Evolutionary conservation across 2,113 vertebrate genomes (phyloP).

Genomic region (Dolichotis patagonum): DNA sequence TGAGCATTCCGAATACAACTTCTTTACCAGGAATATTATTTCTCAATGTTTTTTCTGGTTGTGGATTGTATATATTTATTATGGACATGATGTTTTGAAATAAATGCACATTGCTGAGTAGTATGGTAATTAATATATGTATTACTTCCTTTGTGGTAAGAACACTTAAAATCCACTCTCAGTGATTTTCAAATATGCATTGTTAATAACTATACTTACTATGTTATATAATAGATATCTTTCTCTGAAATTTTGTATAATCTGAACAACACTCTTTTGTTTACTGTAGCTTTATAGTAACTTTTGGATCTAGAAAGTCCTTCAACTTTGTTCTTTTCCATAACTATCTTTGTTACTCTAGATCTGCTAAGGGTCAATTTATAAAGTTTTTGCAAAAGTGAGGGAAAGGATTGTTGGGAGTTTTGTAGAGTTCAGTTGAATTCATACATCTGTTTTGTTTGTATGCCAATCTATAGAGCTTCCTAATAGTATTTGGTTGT

Average conservation of each 20-base stretch:
- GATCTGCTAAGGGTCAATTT: no score
- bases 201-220: no score
- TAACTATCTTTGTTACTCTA: no score
- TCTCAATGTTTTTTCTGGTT: not conserved
- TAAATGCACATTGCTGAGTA: no score
- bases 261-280: not conserved
- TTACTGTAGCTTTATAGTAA: not conserved
- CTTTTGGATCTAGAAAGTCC: not conserved
- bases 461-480: not conserved
- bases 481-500: not conserved
- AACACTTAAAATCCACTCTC: not conserved
- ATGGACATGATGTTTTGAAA: no score
- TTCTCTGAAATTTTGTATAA: not conserved
- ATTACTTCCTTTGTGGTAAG: no score
- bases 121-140: no score
- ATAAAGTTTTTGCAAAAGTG: not conserved
- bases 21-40: no score
- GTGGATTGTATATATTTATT: not conserved
- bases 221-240: no score
- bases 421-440: not conserved
- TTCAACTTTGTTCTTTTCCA: no score
- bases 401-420: not conserved
- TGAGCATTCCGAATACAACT: no score
- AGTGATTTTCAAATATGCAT: not conserved
- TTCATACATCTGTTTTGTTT: not conserved